phyloP scores from a whole-genome alignment of 2,888 invertebrate species.

The Chironomus tentans region DNA sequence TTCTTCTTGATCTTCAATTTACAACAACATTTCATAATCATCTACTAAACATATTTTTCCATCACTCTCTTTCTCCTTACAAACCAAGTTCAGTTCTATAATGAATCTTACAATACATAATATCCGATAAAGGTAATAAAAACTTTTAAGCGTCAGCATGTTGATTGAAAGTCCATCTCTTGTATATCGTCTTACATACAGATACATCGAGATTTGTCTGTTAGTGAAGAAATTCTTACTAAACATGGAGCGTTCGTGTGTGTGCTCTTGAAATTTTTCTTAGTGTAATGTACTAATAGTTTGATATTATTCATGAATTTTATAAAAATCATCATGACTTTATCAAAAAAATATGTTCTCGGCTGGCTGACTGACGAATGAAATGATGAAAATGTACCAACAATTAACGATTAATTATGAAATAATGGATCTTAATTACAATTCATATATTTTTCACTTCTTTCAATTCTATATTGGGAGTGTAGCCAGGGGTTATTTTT shows the following conservation, averaged over 20 bases:
- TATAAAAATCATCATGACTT: background rate
- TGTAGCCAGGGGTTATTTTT: too few relatives aligned
- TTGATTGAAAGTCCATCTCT: background rate
- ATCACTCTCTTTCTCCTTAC: background rate
- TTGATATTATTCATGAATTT: background rate
- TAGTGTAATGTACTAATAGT: background rate
- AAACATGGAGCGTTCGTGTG: background rate
- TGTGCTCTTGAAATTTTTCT: background rate
- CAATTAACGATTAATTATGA: slow-evolving; percentile 25
- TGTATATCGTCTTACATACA: background rate
- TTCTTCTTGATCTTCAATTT: background rate
- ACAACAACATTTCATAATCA: background rate
- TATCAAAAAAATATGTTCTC: background rate
- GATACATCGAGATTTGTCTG: too few relatives aligned
- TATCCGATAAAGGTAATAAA: background rate
- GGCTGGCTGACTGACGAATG: background rate
- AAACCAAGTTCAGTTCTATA: background rate
- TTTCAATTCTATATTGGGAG: too few relatives aligned
- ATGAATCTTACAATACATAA: background rate
- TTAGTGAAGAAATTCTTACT: too few relatives aligned
- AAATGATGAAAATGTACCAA: background rate
- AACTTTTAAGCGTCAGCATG: background rate
- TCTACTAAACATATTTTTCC: background rate
- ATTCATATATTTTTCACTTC: too few relatives aligned
- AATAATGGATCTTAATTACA: slow-evolving; percentile 23